Evolutionary conservation across 2,797 vertebrate genomes (phyloP).

Genomic region (Falco novaeseelandiae): DNA sequence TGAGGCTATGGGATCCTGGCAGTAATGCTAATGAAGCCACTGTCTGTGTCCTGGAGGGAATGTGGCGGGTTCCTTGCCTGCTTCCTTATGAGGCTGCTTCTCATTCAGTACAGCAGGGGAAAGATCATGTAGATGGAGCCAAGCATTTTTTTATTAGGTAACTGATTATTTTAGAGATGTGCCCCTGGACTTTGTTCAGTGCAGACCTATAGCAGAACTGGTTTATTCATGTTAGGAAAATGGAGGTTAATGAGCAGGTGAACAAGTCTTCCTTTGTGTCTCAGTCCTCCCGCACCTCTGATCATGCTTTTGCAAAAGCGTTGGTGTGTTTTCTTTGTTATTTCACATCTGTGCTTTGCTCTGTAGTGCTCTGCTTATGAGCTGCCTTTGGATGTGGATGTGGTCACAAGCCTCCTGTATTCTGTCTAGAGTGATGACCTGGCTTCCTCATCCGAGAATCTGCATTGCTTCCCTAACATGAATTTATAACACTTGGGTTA

Average conservation of each 20-base stretch:
- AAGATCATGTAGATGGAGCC: background rate
- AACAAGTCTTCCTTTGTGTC: background rate
- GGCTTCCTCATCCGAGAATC: background rate
- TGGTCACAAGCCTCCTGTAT: background rate
- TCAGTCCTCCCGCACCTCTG: background rate
- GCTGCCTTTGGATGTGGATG: background rate
- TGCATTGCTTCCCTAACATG: background rate
- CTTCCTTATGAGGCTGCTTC: background rate
- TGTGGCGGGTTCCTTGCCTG: background rate
- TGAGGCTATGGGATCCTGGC: background rate
- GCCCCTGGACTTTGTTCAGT: background rate
- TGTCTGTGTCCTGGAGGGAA: background rate
- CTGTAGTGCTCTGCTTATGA: background rate
- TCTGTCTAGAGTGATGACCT: background rate
- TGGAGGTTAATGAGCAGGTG: background rate
- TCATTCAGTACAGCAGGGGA: background rate
- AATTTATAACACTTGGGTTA: background rate
- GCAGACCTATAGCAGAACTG: background rate
- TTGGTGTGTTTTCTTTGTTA: background rate
- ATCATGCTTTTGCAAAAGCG: background rate
- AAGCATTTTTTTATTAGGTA: background rate
- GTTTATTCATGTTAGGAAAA: background rate
- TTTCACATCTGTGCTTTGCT: background rate
- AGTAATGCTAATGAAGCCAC: background rate
- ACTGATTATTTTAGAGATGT: background rate